phyloP scores from a whole-genome alignment of 2,113 vertebrate species.

The Prietella phreatophila region DNA sequence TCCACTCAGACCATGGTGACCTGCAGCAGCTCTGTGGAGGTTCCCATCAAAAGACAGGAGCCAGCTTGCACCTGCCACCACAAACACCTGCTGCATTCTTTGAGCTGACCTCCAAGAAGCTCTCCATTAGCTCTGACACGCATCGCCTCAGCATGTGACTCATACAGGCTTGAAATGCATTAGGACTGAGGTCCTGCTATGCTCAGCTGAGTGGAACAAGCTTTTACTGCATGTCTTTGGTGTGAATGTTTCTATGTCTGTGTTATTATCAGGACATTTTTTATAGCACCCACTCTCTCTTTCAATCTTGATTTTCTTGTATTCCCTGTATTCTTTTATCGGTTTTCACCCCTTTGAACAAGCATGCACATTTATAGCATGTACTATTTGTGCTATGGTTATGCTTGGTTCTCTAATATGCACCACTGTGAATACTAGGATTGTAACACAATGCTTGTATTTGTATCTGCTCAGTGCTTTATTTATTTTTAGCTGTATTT shows the following conservation, averaged over 20 bases:
- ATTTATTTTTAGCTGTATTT: background rate
- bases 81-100: constrained; percentile 34
- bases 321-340: too few species aligned
- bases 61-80: background rate
- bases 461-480: background rate
- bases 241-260: constrained; percentile 7
- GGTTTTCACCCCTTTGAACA: background rate
- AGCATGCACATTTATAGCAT: background rate
- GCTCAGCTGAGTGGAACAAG: constrained; percentile 29
- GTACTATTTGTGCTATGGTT: background rate
- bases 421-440: background rate
- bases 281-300: background rate
- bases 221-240: constrained; percentile 27
- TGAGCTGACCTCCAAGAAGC: constrained; percentile 43
- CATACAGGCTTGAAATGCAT: constrained; percentile 19
- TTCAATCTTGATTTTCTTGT: constrained; percentile 6
- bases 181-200: constrained; percentile 1
- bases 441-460: background rate
- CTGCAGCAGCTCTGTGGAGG: constrained; percentile 23
- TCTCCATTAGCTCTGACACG: constrained; percentile 32
- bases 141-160: constrained; percentile 28
- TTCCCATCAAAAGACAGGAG: background rate
- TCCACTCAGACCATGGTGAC: constrained; percentile 13
- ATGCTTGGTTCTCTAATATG: background rate
- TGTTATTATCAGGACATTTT: background rate